A percentile compares a stretch with the other conserved stretches of the same genome.
phyloP scores from a whole-genome alignment of 2,113 vertebrate species.

The Macroglossus sobrinus region DNA sequence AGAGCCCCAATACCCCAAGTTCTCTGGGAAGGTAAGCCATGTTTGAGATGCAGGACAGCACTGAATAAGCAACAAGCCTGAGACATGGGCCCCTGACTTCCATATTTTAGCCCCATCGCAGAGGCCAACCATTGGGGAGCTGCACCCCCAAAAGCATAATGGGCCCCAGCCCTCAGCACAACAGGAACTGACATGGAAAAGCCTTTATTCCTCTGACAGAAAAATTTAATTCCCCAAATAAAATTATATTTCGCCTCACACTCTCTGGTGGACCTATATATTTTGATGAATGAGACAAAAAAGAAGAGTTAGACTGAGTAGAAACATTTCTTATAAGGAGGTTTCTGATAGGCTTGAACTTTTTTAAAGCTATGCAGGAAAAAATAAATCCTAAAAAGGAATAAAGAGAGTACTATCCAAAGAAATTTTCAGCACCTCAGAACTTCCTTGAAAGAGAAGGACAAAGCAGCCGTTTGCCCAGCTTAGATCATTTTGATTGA shows the following conservation, averaged over 20 bases:
- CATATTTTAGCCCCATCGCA: background rate
- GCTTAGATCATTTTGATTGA: slow-evolving; percentile 70
- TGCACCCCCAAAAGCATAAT: background rate
- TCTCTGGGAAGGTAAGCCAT: background rate
- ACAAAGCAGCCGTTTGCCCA: slow-evolving; percentile 70
- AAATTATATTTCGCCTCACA: background rate
- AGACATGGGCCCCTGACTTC: background rate
- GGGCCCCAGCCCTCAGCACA: background rate
- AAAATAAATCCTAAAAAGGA: background rate
- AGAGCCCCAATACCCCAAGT: background rate
- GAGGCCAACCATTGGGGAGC: background rate
- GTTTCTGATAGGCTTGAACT: background rate
- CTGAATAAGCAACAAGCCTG: background rate
- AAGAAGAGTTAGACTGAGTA: background rate
- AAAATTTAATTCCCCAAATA: background rate
- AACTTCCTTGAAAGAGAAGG: slow-evolving; percentile 67
- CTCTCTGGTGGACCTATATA: background rate
- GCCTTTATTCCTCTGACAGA: background rate
- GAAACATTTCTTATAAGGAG: background rate
- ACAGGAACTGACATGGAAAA: background rate
- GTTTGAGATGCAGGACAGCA: background rate
- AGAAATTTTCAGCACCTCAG: slow-evolving; percentile 40
- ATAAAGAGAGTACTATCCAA: background rate
- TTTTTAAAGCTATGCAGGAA: background rate
- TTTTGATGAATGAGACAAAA: background rate